Evolutionary conservation across 2,888 invertebrate species (phyloP), one percentile per base, ranked within the genome.

Genomic region (Drosophila subsilvestris): DNA sequence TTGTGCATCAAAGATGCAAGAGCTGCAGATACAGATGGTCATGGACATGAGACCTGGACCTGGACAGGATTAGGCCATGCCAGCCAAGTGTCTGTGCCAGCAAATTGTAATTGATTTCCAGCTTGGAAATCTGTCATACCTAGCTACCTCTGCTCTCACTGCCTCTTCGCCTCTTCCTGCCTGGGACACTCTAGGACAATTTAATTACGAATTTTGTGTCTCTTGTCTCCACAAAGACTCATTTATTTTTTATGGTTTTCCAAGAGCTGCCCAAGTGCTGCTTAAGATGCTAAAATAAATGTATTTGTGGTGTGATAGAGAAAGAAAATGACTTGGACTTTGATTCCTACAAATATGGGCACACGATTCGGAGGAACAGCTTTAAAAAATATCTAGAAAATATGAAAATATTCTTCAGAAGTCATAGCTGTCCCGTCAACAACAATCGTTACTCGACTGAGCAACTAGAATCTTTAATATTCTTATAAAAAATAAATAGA

Each of bases 1-100:
- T 74, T 62, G 32, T 27, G 22, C 88, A 83, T 88, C 74, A 83
- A 83, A 80, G 78, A 82, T 83, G 82, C 80, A 83, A 72, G 62
- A 51, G 49, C 65, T 72, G 57, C 44, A 44, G 60, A 9, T 57
- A 18, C 42, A 25, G 50, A 50, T 27, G 43, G 27, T 42, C 27
- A 55, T 44, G 53, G 57, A 68, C 62, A 60, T 63, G 63, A 7
- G 0, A 12, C 3, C 25, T 61, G 60, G 32, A 50, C 63, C 59
- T 69, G 69, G 68, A 68, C 68, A 68, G 58, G 68, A 68, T 60
- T 70, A 60, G 60, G 71, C 71, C 63, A 60, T 51, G 71, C 71
- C 63, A 57, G 20, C 45, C 47, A 43, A 74, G 68, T 68, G 68
- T 67, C 68, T 22, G 53, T 45, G 48, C 44, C 47, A 42, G 69